phyloP scores from a whole-genome alignment of 2,797 vertebrate genomes.

The Rallus crepitans region DNA sequence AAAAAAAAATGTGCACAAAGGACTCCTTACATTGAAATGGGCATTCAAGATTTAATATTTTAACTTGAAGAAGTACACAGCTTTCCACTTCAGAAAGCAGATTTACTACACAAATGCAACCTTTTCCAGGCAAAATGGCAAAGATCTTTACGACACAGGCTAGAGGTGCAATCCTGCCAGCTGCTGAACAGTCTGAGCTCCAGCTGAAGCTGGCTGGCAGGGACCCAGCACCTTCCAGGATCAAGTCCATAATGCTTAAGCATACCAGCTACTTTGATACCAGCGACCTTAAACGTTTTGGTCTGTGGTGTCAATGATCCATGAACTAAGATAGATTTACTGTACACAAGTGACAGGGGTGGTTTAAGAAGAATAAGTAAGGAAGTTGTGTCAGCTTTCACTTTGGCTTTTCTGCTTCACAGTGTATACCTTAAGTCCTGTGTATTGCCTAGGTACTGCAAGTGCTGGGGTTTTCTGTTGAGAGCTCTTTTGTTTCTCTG shows the following conservation, averaged over 20 bases:
- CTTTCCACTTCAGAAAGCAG: not conserved
- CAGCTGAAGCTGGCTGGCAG: not conserved
- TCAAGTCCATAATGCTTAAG: not conserved
- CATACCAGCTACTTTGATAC: not conserved
- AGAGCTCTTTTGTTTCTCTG: not conserved
- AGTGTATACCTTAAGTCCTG: not conserved
- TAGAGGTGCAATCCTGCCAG: not conserved
- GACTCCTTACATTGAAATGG: not conserved
- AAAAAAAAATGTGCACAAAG: not conserved
- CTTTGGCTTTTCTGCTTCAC: not conserved
- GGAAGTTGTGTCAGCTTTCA: not conserved
- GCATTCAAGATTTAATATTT: not conserved
- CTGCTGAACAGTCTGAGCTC: not conserved
- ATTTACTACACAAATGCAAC: not conserved
- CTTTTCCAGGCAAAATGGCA: not conserved
- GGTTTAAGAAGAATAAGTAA: slow-evolving; percentile 6
- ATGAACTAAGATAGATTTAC: slow-evolving; percentile 28
- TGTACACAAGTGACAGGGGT: not conserved
- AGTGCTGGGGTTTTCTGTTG: not conserved
- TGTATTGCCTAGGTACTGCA: not conserved
- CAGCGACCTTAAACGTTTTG: not conserved
- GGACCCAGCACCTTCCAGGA: not conserved
- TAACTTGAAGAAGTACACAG: not conserved
- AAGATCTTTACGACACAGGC: not conserved
- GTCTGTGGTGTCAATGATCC: slow-evolving; percentile 15